Conservation (phyloP, 2,113 vertebrate species). For the Pan paniscus region DNA sequence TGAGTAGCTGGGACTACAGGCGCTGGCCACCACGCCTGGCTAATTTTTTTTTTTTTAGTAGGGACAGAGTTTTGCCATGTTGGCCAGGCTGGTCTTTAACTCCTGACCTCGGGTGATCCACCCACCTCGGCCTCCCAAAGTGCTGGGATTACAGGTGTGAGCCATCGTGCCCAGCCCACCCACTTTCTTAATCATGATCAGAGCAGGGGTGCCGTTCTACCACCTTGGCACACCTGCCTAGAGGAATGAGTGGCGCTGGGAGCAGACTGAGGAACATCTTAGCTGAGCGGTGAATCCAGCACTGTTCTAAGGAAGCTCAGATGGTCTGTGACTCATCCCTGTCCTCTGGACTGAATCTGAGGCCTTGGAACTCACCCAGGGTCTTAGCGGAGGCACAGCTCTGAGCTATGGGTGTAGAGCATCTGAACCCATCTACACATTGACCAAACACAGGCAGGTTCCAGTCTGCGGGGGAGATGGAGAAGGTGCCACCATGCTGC, state of each 20-base stretch:
- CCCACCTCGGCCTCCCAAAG: no score
- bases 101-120: no score
- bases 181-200: not conserved
- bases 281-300: not conserved
- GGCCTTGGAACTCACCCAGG: not conserved
- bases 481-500: not conserved
- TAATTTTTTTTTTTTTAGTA: no score
- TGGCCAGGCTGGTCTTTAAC: no score
- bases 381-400: not conserved
- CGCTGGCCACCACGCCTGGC: no score
- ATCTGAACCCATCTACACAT: not conserved
- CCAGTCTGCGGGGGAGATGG: not conserved
- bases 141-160: no score
- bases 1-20: no score
- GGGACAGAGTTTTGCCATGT: no score
- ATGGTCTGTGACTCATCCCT: not conserved
- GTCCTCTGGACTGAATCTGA: not conserved
- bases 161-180: not conserved
- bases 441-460: not conserved
- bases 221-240: not conserved
- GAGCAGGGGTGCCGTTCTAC: not conserved
- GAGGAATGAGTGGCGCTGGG: not conserved
- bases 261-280: not conserved
- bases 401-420: not conserved
- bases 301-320: not conserved